Base-by-base conservation (phyloP, 2,113 vertebrate species). In the Tupaia tana region DNA sequence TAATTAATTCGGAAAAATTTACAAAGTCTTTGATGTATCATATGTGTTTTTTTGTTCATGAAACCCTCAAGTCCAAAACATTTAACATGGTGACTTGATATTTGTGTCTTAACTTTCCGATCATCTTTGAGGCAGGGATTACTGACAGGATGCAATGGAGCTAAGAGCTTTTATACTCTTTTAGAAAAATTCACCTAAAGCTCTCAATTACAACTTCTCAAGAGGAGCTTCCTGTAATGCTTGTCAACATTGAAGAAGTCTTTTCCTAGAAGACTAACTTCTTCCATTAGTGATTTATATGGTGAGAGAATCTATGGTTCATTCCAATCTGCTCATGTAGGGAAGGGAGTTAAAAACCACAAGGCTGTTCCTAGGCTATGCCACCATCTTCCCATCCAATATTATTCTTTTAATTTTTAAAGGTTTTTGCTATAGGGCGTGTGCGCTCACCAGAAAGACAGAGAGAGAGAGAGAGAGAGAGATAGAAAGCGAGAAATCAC, bases 51-150 rank as follows among this genome's bases (percentile, higher is more conserved):
- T 29, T 20, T 66, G 4, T 43, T 64, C 59, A 56, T n/a, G 10
- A 89, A 89, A 93, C 86, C 10, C 10, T 64, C n/a, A 87, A 71
- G 67, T 9, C 20, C 74, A 81, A 89, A 86, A 31, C 15, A 86
- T 1, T n/a, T 85, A 43, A 80, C 8, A 86, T 24, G 58, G 63
- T n/a, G 43, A 91, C 20, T 43, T 63, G 25, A 34, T 63, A 54
- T 34, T 56, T 92, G 29, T 58, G 16, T n/a, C 43, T 16, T 64
- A 74, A 29, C 8, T 61, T 70, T 25, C 10, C 24, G 70, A 13
- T 73, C 9, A 58, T 29, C 66, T 43, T 18, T 88, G 24, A 80
- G 15, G 19, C 13, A 12, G 13, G 86, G 52, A 83, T 13, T 58
- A 18, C 52, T 70, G 22, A 79, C 8, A 63, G 16, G 11, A 1